These are phyloP conservation scores for Marronus borbonicus DNA, from an alignment of 2,888 invertebrate species.

Conservation along the genomic window DNA sequence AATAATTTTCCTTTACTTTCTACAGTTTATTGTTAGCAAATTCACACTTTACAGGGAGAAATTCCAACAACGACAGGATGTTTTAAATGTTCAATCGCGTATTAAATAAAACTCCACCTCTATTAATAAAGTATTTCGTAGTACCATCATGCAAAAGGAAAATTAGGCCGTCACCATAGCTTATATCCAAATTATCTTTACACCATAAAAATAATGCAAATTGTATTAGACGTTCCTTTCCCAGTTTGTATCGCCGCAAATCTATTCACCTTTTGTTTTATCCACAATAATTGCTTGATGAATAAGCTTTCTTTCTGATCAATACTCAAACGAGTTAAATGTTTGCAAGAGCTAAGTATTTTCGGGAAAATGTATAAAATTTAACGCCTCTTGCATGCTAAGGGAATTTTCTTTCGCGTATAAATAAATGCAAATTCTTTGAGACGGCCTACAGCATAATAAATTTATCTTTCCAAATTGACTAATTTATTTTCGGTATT, in stretches of 20 bases:
- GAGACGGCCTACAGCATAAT: neutral
- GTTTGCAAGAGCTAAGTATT: neutral
- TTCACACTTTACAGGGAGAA: too few species aligned
- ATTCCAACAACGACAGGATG: too few species aligned
- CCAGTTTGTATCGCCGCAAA: neutral
- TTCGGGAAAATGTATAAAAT: constrained; percentile 3
- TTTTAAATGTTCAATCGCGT: too few species aligned
- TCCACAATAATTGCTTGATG: neutral
- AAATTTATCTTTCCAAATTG: constrained; percentile 10
- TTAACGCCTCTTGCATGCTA: constrained; percentile 15
- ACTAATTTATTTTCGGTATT: constrained; percentile 6
- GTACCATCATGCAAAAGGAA: neutral
- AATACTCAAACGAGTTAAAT: neutral
- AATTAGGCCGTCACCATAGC: constrained; percentile 30
- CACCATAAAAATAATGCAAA: neutral
- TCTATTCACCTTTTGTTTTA: neutral
- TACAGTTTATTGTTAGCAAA: too few species aligned
- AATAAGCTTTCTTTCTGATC: constrained; percentile 25
- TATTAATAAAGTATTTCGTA: neutral
- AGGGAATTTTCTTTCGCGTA: constrained; percentile 1
- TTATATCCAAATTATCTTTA: constrained; percentile 20
- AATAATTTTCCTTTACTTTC: too few species aligned
- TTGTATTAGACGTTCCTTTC: neutral
- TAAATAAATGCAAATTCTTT: constrained; percentile 22
- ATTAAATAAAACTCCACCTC: too few species aligned